Base-by-base conservation (phyloP, 2,888 invertebrate genomes). In the Ectemnius cavifrons region DNA sequence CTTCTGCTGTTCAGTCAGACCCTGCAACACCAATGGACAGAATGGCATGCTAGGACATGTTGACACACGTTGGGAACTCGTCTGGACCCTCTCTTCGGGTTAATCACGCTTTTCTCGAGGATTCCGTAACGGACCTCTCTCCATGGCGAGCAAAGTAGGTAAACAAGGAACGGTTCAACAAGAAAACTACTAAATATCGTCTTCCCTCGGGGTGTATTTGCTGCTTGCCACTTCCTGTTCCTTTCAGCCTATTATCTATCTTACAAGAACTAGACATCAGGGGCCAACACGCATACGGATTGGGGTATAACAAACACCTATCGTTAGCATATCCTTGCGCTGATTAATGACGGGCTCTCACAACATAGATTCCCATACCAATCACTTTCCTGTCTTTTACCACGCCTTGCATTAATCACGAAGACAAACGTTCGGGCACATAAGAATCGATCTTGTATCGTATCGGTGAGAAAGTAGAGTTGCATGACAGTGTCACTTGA, bases 1-100 rank as follows among this genome's bases (percentile, higher is more conserved):
- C 94, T 97, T 97, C 93, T 93, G 94, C 92, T 94, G 93, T 89
- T 94, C 95, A 92, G 95, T 95, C 92, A 95, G 95, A 92, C 97
- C 97, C 97, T 97, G 94, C 80, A 91, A 89, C 90, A 88, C 71
- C 78, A 86, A 87, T 46, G 85, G 82, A 82, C 76, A 80, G 86
- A 87, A 64, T 84, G 79, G 87, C 91, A 91, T 90, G 90, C 90
- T 85, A 84, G 90, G 90, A 86, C 61, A 78, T 67, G 72, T 80
- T 74, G 71, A 37, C 85, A 87, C 85, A 86, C 87, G 72, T 66
- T 37, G 60, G 74, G 66, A 23, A 76, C 73, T 75, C 70, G 71
- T 66, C 73, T 72, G 76, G 73, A 60, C 64, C 61, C 47, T 49
- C 61, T 61, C 67, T 14, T 52, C 52, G 52, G 52, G 16, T 52